Percentiles rank a stretch among this genome's conserved stretches.
Evolutionary conservation across 2,797 vertebrate species (phyloP).

Genomic region (Notoglanidium macrostoma): DNA sequence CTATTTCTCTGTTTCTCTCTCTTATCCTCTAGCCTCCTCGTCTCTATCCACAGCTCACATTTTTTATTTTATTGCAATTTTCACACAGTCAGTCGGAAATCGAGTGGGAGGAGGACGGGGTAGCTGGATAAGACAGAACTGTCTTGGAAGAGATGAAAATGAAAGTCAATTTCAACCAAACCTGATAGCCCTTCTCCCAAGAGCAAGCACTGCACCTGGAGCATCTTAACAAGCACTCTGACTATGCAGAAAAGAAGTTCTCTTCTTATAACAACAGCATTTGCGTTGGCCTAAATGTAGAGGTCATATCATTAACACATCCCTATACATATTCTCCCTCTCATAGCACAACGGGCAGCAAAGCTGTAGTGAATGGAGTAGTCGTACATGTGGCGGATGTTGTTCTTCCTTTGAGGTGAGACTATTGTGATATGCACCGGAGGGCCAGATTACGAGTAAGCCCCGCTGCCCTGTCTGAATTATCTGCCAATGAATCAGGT

Average conservation of each 20-base stretch:
- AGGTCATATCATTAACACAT: background rate
- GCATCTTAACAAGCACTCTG: constrained; percentile 60
- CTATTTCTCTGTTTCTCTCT: constrained; percentile 35
- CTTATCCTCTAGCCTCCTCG: constrained; percentile 51
- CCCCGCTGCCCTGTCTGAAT: constrained; percentile 44
- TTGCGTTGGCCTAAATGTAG: background rate
- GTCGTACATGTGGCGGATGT: constrained; percentile 15
- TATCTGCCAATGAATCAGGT: constrained; percentile 52
- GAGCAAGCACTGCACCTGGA: constrained; percentile 57
- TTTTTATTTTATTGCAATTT: constrained; percentile 78
- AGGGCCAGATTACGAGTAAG: constrained; percentile 51
- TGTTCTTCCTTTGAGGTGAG: constrained; percentile 11
- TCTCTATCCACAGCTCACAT: constrained; percentile 71
- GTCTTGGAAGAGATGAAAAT: constrained; percentile 70
- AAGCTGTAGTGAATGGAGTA: background rate
- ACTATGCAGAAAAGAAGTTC: constrained; percentile 45
- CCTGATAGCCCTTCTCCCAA: constrained; percentile 41
- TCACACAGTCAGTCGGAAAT: constrained; percentile 73
- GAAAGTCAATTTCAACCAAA: constrained; percentile 73
- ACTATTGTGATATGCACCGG: constrained; percentile 51
- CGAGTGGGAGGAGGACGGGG: constrained; percentile 70
- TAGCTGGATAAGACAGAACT: constrained; percentile 75
- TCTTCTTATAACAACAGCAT: background rate
- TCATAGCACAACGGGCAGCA: background rate
- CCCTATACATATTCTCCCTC: background rate